phyloP scores from a whole-genome alignment of 2,113 vertebrate genomes.

The Struthio camelus region DNA sequence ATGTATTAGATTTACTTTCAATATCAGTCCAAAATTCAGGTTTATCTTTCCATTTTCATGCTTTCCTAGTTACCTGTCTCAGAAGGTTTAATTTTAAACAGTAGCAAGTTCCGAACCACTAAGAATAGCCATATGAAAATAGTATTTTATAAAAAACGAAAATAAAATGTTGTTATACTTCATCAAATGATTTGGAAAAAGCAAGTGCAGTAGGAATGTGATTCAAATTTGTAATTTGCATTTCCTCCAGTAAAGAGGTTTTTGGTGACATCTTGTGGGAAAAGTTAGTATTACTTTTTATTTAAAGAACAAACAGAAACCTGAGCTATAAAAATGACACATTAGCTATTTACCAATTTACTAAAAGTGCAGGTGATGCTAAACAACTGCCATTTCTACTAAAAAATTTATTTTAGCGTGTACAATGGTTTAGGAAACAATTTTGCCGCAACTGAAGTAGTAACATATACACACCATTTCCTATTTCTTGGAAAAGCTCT shows the following conservation, averaged over 20 bases:
- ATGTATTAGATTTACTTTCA: background rate
- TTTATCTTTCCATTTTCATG: background rate
- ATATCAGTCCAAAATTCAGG: background rate
- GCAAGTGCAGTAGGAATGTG: background rate
- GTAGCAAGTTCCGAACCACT: background rate
- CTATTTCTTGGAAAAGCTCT: background rate
- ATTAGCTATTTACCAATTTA: background rate
- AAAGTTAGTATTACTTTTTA: background rate
- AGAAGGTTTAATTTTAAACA: background rate
- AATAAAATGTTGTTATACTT: background rate
- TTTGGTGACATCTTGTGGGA: conserved; percentile 37
- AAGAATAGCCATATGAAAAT: background rate
- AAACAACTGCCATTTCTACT: background rate
- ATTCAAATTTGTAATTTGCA: background rate
- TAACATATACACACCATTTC: fast-evolving
- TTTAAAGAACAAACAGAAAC: background rate
- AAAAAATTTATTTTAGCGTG: background rate
- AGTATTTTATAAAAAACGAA: background rate
- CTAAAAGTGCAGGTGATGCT: background rate
- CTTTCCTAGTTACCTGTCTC: background rate
- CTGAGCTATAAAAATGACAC: background rate
- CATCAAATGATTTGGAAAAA: background rate
- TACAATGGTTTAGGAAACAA: background rate
- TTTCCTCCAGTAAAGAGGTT: background rate
- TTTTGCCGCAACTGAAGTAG: background rate